A percentile compares a stretch with the other conserved stretches of the same genome.
phyloP scores from a whole-genome alignment of 2,888 invertebrate species.

The Andrena trimmerana region DNA sequence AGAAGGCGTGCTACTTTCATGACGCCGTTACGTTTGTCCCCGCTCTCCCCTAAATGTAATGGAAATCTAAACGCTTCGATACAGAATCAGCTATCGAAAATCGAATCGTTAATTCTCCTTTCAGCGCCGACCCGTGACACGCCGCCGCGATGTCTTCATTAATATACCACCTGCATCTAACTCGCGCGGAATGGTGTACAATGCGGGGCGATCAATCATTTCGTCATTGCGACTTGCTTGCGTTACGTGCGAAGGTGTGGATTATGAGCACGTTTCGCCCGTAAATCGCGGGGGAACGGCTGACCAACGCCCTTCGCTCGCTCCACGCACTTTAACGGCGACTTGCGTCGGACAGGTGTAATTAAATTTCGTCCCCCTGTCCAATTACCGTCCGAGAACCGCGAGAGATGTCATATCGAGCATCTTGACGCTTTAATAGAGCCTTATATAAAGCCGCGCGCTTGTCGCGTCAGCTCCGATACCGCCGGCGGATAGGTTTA shows the following conservation, averaged over 20 bases:
- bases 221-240: not conserved
- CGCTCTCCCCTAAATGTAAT: not conserved
- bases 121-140: not conserved
- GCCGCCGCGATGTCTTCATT: not conserved
- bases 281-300: not conserved
- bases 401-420: not conserved
- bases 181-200: not conserved
- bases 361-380: slow-evolving; percentile 14
- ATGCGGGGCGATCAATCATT: slow-evolving; percentile 12
- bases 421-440: slow-evolving; percentile 6
- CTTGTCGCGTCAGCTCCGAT: not conserved
- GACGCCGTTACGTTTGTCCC: no score
- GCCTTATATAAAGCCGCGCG: not conserved
- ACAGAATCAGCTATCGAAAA: not conserved
- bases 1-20: no score
- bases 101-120: not conserved
- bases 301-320: not conserved
- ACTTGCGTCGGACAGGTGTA: not conserved
- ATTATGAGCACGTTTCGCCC: not conserved
- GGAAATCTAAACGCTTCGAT: not conserved
- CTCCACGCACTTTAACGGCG: not conserved
- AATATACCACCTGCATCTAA: not conserved
- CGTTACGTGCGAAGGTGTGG: not conserved
- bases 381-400: not conserved
- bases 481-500: not conserved